These are phyloP conservation scores for Oryctes rhinoceros DNA, from an alignment of 1,140 invertebrate genomes.

Conservation along the genomic window DNA sequence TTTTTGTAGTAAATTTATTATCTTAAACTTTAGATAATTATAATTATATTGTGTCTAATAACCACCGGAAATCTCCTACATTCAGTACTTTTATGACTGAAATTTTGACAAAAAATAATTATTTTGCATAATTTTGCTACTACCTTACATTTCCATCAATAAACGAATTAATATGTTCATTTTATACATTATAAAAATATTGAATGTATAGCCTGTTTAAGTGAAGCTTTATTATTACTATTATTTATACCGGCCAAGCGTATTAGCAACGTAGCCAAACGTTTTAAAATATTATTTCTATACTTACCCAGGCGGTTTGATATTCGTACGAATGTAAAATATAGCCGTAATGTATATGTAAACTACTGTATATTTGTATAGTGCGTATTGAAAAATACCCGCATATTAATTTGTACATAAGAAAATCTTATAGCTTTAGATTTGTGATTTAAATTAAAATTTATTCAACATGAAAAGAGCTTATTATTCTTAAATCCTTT, in stretches of 20 bases:
- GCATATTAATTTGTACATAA: conserved; percentile 36
- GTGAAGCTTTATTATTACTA: background rate
- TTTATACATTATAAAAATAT: background rate
- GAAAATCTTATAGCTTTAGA: conserved; percentile 40
- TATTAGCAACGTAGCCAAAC: background rate
- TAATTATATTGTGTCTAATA: conserved; percentile 3
- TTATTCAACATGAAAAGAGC: conserved; percentile 40
- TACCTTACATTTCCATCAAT: background rate
- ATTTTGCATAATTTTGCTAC: background rate
- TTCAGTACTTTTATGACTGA: background rate
- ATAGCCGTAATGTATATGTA: background rate
- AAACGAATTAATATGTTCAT: background rate
- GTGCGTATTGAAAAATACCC: background rate
- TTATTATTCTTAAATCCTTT: too few species aligned
- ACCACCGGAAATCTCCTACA: background rate
- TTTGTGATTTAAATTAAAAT: conserved; percentile 44
- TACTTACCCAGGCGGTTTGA: background rate
- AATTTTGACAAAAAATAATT: background rate
- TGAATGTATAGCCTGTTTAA: background rate
- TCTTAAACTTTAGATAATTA: background rate
- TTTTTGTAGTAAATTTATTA: background rate
- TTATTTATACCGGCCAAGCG: background rate
- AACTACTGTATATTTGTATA: conserved; percentile 38
- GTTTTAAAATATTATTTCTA: background rate
- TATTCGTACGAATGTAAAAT: background rate